phyloP scores from a whole-genome alignment of 2,888 invertebrate genomes.

The Calameuta pallipes region DNA sequence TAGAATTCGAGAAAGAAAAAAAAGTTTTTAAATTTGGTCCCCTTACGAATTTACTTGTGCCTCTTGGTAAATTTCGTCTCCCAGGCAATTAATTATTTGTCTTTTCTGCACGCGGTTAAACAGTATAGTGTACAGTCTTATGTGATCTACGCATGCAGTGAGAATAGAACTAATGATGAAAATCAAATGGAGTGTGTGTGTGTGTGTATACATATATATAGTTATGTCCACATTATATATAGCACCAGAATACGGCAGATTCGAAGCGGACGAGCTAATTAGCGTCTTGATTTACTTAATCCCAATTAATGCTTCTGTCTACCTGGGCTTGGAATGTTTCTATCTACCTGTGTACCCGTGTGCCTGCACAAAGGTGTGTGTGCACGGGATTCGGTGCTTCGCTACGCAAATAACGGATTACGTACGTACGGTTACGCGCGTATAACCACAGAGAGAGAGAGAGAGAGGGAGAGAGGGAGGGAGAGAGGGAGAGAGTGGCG shows the following conservation, averaged over 20 bases:
- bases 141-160: not conserved
- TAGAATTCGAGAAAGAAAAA: not conserved
- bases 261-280: constrained; percentile 60
- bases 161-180: not conserved
- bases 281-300: constrained; percentile 67
- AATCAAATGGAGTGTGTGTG: too few relatives aligned
- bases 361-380: constrained; percentile 35
- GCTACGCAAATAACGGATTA: constrained; percentile 62
- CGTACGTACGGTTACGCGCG: constrained; percentile 56
- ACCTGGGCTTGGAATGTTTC: constrained; percentile 22
- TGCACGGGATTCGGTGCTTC: constrained; percentile 45
- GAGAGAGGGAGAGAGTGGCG: not conserved
- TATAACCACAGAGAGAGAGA: not conserved
- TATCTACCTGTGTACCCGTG: constrained; percentile 35
- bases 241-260: constrained; percentile 4
- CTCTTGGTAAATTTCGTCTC: not conserved
- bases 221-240: not conserved
- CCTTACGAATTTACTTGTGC: not conserved
- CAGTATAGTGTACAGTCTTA: not conserved
- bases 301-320: constrained; percentile 63
- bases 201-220: not conserved
- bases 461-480: not conserved
- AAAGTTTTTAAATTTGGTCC: not conserved
- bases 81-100: not conserved
- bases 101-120: not conserved